Conservation (phyloP, 2,888 invertebrate species). For the Polydrusus cervinus region DNA sequence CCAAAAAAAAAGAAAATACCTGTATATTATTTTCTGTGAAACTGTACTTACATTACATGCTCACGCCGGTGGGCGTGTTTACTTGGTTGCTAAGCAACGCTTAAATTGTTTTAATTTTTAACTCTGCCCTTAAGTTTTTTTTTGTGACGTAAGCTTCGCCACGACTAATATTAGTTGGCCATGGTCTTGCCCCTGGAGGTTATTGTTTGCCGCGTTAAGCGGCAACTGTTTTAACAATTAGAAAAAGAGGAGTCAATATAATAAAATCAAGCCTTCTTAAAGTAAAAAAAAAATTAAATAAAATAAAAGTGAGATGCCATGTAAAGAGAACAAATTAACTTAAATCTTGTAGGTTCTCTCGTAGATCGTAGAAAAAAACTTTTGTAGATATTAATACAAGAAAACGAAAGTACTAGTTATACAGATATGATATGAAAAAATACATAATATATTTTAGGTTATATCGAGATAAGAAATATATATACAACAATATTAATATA, state of each 20-base stretch:
- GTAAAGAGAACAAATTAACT: slow-evolving; percentile 38
- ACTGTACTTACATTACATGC: too few species aligned
- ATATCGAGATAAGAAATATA: slow-evolving; percentile 53
- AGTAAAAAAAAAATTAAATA: not conserved
- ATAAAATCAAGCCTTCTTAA: slow-evolving; percentile 1
- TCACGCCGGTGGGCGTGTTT: too few species aligned
- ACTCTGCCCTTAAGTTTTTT: not conserved
- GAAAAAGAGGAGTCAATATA: not conserved
- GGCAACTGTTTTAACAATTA: too few species aligned
- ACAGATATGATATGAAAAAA: slow-evolving; percentile 47
- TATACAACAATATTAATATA: slow-evolving; percentile 55
- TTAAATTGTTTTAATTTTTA: slow-evolving; percentile 5
- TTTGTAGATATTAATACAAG: slow-evolving; percentile 51
- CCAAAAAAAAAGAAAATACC: too few species aligned
- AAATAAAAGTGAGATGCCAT: slow-evolving; percentile 53
- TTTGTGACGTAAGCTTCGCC: too few species aligned
- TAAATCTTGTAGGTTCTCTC: slow-evolving; percentile 46
- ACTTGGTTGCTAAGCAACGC: not conserved
- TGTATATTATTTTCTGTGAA: too few species aligned
- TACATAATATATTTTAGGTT: slow-evolving; percentile 55
- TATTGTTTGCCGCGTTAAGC: not conserved
- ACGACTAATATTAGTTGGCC: too few species aligned
- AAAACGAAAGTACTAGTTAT: slow-evolving; percentile 40
- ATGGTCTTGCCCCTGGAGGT: too few species aligned
- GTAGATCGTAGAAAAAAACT: slow-evolving; percentile 39